Conservation (phyloP, 2,797 vertebrate genomes). For the Oreortyx pictus region DNA sequence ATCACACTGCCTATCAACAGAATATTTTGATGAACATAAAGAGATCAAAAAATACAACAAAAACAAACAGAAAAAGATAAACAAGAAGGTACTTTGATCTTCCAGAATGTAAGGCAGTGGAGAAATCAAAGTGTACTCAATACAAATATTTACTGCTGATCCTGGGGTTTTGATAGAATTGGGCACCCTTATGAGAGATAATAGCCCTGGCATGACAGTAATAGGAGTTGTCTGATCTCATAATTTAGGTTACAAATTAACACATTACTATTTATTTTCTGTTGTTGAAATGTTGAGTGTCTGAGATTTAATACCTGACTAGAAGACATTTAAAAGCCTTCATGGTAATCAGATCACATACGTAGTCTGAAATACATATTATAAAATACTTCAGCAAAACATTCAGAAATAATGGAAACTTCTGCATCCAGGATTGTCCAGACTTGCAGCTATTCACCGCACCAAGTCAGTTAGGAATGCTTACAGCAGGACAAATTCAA, state of each 20-base stretch:
- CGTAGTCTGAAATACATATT: not conserved
- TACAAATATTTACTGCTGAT: not conserved
- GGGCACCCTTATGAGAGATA: not conserved
- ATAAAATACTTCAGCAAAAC: not conserved
- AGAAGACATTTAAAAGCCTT: not conserved
- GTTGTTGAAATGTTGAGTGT: not conserved
- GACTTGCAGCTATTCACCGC: not conserved
- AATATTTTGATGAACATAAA: not conserved
- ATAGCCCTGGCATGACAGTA: not conserved
- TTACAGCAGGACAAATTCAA: not conserved
- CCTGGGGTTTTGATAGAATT: not conserved
- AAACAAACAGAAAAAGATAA: not conserved
- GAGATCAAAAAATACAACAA: not conserved
- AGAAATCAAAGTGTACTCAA: not conserved
- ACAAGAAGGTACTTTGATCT: not conserved
- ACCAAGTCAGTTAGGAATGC: not conserved
- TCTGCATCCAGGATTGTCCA: not conserved
- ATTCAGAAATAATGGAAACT: not conserved
- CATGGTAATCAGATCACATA: not conserved
- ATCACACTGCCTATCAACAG: not conserved
- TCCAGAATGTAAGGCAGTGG: not conserved
- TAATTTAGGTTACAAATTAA: not conserved
- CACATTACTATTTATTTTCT: not conserved
- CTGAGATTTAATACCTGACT: not conserved
- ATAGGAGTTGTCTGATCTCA: not conserved